Base-by-base conservation (phyloP, 2,888 invertebrate genomes). In the Shargacucullia verbasci region DNA sequence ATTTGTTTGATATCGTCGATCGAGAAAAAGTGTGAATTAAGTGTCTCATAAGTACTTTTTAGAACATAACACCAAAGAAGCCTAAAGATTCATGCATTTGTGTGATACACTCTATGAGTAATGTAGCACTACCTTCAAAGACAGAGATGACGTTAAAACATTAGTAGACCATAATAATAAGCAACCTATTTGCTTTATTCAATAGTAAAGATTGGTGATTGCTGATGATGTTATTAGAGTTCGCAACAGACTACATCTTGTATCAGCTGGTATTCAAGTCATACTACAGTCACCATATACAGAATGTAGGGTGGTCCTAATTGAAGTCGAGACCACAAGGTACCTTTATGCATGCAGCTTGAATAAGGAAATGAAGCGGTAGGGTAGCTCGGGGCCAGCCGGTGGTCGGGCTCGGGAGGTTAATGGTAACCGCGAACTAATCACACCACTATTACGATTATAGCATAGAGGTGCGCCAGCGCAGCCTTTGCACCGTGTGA, bases 401-500 rank as follows among this genome's bases (percentile, higher is more conserved):
- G n/a, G n/a, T n/a, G n/a, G n/a, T n/a, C n/a, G n/a, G 67, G 79
- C 73, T 77, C 69, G 69, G 44, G 59, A 78, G 73, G 73, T 73
- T 71, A 78, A 77, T 77, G 67, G 71, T 72, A 74, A 80, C 67
- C 63, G 59, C 40, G 38, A 52, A 61, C 47, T 80, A 80, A 79
- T 78, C 60, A 58, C 57, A 46, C 65, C 52, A 44, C 66, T 68
- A 75, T 76, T 73, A 81, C 59, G 50, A 55, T 81, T 83, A 83
- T 84, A 75, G 29, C 29, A 74, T 52, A 70, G 75, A 68, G 68
- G 59, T 74, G 73, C 62, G 73, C 65, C 41, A 15, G 65, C 65
- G 75, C 75, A 79, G 71, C 75, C 79, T 20, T 20, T 81, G 76
- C 78, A 73, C 67, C 68, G n/a, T 71, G 66, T 60, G 65, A 67